These are phyloP conservation scores for Dinothrombium tinctorium DNA, from an alignment of 1,140 invertebrate genomes.

Conservation along the genomic window DNA sequence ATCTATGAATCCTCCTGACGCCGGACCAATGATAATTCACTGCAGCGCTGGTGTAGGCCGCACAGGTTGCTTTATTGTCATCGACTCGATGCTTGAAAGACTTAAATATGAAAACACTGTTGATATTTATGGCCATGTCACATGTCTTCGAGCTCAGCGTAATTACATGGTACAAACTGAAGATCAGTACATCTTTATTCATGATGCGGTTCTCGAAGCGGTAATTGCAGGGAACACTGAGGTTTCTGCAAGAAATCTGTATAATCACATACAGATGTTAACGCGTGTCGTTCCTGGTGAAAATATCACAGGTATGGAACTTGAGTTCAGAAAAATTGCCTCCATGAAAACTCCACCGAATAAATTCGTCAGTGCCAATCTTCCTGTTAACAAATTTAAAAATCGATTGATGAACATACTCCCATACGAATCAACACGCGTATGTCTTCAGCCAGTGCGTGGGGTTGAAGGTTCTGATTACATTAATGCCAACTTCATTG, in stretches of 20 bases:
- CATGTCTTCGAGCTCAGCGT: conserved; percentile 79
- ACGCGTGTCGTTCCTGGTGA: conserved; percentile 36
- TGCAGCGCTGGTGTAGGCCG: conserved; percentile 28
- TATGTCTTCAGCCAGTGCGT: conserved; percentile 69
- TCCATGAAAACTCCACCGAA: conserved; percentile 82
- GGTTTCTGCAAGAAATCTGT: conserved; percentile 67
- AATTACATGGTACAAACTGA: conserved; percentile 96
- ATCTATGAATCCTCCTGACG: conserved; percentile 59
- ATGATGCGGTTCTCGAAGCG: conserved; percentile 84
- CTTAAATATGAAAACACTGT: conserved; percentile 87
- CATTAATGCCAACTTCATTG: conserved; percentile 94
- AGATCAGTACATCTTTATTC: conserved; percentile 98
- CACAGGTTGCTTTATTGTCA: conserved; percentile 57
- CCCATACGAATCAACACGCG: conserved; percentile 80
- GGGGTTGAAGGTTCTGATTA: conserved; percentile 91
- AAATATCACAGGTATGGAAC: conserved; percentile 82
- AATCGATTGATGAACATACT: conserved; percentile 91
- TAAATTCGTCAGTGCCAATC: conserved; percentile 80
- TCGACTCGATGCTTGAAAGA: conserved; percentile 86
- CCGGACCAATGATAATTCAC: conserved; percentile 82
- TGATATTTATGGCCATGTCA: conserved; percentile 97
- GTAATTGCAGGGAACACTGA: conserved; percentile 86
- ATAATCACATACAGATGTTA: conserved; percentile 77
- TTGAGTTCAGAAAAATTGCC: conserved; percentile 68
- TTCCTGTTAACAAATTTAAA: conserved; percentile 92